A percentile compares a stretch with the other conserved stretches of the same genome.
phyloP scores from a whole-genome alignment of 2,113 vertebrate genomes.

The Rafetus swinhoei region DNA sequence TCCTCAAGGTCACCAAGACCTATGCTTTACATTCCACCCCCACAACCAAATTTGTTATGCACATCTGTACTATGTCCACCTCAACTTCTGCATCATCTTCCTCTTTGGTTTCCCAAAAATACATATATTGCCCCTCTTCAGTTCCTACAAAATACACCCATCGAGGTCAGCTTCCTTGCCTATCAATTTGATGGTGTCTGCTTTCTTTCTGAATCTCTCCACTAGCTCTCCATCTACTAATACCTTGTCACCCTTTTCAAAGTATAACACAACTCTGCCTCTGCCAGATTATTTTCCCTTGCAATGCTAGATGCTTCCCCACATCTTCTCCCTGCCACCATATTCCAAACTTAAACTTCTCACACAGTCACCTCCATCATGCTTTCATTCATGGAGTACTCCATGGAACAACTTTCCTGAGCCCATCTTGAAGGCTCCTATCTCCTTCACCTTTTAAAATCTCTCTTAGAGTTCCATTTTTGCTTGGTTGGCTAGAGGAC shows the following conservation, averaged over 20 bases:
- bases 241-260: neutral
- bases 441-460: neutral
- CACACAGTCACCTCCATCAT: neutral
- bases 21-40: accelerated
- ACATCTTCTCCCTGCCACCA: accelerated
- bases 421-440: neutral
- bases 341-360: neutral
- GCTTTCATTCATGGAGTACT: neutral
- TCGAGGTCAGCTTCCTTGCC: neutral
- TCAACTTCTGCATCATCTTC: neutral
- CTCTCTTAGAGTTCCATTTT: neutral
- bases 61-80: neutral
- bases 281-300: neutral
- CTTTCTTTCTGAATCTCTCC: neutral
- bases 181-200: neutral
- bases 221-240: neutral
- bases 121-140: neutral
- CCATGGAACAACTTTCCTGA: neutral
- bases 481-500: neutral
- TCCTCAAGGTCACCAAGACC: neutral
- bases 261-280: neutral
- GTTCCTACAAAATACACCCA: neutral
- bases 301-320: neutral
- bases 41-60: accelerated
- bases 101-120: neutral